phyloP scores from a whole-genome alignment of 2,888 invertebrate genomes.

The Linnaemya vulpina region DNA sequence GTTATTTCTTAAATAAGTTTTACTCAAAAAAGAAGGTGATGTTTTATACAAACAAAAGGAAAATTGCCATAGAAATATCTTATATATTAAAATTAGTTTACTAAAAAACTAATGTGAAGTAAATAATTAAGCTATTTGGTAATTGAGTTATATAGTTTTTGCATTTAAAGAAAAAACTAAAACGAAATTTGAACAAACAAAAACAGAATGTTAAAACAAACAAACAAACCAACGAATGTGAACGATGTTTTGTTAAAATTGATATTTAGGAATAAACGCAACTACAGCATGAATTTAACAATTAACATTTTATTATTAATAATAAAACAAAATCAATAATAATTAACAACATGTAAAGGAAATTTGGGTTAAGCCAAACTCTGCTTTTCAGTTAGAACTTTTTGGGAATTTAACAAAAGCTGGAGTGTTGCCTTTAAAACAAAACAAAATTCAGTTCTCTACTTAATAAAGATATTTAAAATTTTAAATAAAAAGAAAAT shows the following conservation, averaged over 20 bases:
- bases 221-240: conserved; percentile 60
- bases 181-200: conserved; percentile 30
- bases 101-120: conserved; percentile 58
- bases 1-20: conserved; percentile 73
- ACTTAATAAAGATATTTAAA: conserved; percentile 19
- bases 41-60: conserved; percentile 21
- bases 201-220: conserved; percentile 68
- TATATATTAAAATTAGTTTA: conserved; percentile 31
- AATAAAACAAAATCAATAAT: conserved; percentile 54
- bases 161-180: not conserved
- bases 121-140: conserved; percentile 52
- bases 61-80: conserved; percentile 37
- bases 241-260: conserved; percentile 53
- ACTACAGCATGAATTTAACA: conserved; percentile 62
- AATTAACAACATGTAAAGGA: conserved; percentile 69
- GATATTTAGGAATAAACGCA: conserved; percentile 42
- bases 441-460: conserved; percentile 49
- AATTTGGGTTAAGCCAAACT: conserved; percentile 72
- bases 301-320: conserved; percentile 62
- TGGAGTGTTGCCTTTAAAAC: conserved; percentile 56
- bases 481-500: conserved; percentile 12
- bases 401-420: conserved; percentile 71
- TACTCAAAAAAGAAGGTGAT: conserved; percentile 50
- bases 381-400: conserved; percentile 68
- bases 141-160: conserved; percentile 22